A percentile compares a stretch with the other conserved stretches of the same genome.
These are phyloP conservation scores for Tetranychus piercei DNA, from an alignment of 2,888 invertebrate species.

Conservation along the genomic window DNA sequence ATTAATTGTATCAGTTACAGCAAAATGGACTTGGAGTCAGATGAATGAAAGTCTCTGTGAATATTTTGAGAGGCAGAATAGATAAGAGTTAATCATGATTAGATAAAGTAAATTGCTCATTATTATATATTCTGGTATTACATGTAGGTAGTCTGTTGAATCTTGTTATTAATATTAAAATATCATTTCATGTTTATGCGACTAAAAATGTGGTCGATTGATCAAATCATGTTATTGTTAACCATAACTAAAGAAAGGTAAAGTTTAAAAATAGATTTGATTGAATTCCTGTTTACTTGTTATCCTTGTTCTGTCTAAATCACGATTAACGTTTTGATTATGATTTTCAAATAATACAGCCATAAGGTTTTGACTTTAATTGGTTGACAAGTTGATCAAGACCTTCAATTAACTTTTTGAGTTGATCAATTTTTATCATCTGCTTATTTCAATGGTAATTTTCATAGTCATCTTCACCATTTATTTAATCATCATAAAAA, in stretches of 20 bases:
- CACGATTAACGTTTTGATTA: background rate
- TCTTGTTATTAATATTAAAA: background rate
- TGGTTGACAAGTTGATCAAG: background rate
- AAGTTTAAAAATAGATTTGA: background rate
- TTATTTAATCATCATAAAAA: too few relatives aligned
- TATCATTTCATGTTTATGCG: background rate
- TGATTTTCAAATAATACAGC: background rate
- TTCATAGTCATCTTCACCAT: too few relatives aligned
- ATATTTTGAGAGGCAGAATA: too few relatives aligned
- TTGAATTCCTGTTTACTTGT: background rate
- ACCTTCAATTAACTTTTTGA: background rate
- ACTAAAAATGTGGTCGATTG: background rate
- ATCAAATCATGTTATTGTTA: background rate
- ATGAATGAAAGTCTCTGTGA: too few relatives aligned
- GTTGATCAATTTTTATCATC: background rate
- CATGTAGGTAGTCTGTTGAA: too few relatives aligned
- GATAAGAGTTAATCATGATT: too few relatives aligned
- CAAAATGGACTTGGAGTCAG: too few relatives aligned
- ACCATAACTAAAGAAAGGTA: background rate
- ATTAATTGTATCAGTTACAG: too few relatives aligned
- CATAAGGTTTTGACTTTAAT: background rate
- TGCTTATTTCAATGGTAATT: too few relatives aligned
- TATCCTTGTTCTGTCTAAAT: constrained; percentile 1
- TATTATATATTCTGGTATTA: too few relatives aligned
- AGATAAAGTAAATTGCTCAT: too few relatives aligned